Base-by-base conservation (phyloP, 2,888 invertebrate species). In the Cybosia mesomella region DNA sequence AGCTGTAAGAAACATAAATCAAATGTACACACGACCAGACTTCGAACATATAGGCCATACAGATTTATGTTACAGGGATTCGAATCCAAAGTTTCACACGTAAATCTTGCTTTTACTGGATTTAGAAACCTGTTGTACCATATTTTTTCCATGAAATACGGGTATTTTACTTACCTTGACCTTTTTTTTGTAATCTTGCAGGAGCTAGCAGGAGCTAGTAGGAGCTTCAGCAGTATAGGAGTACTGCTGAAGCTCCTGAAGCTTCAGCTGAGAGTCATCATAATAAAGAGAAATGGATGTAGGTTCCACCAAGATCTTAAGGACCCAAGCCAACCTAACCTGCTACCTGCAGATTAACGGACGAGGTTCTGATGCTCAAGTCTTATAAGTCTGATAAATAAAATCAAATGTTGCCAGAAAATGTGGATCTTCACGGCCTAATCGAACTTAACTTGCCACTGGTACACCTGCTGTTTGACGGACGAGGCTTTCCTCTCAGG, bases 1-100 rank as follows among this genome's bases (percentile, higher is more conserved):
- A 49, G 58, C 63, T 67, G 53, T 36, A 32, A 63, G 58, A 53
- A 67, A 54, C 54, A 54, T 67, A 58, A 36, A 67, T 67, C 58
- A 67, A 64, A 64, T 63, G 59, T 63, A 64, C 53, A 67, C 63
- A 67, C 58, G 54, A 24, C 54, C 54, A 21, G 32, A 62, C 36
- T 53, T 53, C 28, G 39, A 67, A 67, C 63, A 67, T 61, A 66
- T 54, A 63, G 67, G 63, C 63, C 54, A 64, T 58, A 59, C 28
- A 54, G 63, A 67, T 63, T 67, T 63, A 67, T 64, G 22, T 55
- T 34, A 18, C 28, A 49, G 22, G 32, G 32, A 55, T 55, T 57
- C 39, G 22, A 32, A 24, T 62, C 58, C 58, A 36, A 67, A 32
- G 61, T 61, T 61, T 11, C 24, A 62, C 21, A 67, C 43, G 49